Evolutionary conservation across 2,113 vertebrate species (phyloP).

Genomic region (Ailurus styani): DNA sequence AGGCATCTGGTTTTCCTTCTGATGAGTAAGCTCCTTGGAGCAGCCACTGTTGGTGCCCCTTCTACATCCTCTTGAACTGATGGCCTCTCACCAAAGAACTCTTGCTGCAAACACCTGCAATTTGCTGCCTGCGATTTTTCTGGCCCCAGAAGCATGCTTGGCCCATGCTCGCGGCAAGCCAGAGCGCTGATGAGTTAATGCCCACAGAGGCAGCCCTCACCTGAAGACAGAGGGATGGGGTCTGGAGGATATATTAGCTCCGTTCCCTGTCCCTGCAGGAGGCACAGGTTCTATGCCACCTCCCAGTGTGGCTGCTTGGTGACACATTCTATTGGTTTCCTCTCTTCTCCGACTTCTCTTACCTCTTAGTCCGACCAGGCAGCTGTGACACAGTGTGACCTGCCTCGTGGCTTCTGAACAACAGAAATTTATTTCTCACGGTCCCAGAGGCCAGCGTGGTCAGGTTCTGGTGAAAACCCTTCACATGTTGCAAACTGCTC

Average conservation of each 20-base stretch:
- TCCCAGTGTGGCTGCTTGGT: not conserved
- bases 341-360: not conserved
- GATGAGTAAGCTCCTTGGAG: not conserved
- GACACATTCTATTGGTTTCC: not conserved
- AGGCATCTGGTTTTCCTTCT: not conserved
- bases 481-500: too few species aligned
- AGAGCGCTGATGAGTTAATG: not conserved
- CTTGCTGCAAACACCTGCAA: not conserved
- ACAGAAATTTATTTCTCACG: not conserved
- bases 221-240: not conserved
- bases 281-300: rapidly evolving
- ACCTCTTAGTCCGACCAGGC: not conserved
- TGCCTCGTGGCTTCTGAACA: not conserved
- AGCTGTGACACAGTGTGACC: not conserved
- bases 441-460: not conserved
- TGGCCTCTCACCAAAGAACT: not conserved
- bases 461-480: not conserved
- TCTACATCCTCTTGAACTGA: not conserved
- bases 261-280: too few species aligned
- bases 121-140: not conserved
- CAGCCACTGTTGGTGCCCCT: rapidly evolving
- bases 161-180: not conserved
- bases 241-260: not conserved
- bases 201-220: not conserved
- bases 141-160: not conserved